Percentiles rank a stretch among this genome's conserved stretches.
These are phyloP conservation scores for Eira barbara DNA, from an alignment of 2,113 vertebrate genomes.

Conservation along the genomic window DNA sequence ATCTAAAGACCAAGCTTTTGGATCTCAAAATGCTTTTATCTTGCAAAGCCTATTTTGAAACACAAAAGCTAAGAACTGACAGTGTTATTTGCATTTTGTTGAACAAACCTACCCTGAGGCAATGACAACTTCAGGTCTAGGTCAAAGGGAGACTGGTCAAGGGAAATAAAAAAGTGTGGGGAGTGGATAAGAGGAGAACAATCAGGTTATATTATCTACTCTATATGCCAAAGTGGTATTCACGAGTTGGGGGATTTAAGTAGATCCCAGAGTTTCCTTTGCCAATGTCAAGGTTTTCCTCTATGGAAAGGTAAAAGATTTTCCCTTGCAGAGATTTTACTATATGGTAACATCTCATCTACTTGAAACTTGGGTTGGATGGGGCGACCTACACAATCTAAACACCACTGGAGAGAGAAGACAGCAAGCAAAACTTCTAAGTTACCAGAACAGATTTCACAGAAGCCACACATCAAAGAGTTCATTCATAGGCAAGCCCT, in stretches of 20 bases:
- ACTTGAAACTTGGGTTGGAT: background rate
- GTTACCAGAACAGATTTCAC: background rate
- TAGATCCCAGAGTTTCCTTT: background rate
- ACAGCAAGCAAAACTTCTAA: background rate
- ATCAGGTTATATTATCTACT: background rate
- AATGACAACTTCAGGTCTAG: background rate
- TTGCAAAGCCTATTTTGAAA: slow-evolving; percentile 43
- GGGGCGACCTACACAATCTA: background rate
- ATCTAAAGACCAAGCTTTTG: background rate
- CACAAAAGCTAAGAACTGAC: background rate
- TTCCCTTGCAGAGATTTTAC: background rate
- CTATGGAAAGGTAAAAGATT: background rate
- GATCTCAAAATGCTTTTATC: background rate
- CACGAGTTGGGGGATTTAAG: background rate
- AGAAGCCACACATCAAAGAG: background rate
- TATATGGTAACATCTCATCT: background rate
- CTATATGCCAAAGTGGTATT: background rate
- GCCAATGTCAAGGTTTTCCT: background rate
- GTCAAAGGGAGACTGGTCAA: background rate
- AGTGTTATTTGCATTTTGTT: background rate
- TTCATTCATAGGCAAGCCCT: background rate
- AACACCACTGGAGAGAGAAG: background rate
- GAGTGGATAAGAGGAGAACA: background rate
- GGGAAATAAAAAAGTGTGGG: background rate
- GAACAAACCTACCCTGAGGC: background rate